These are phyloP conservation scores for Macquaria ambigua DNA, from an alignment of 2,113 vertebrate species.

Conservation along the genomic window DNA sequence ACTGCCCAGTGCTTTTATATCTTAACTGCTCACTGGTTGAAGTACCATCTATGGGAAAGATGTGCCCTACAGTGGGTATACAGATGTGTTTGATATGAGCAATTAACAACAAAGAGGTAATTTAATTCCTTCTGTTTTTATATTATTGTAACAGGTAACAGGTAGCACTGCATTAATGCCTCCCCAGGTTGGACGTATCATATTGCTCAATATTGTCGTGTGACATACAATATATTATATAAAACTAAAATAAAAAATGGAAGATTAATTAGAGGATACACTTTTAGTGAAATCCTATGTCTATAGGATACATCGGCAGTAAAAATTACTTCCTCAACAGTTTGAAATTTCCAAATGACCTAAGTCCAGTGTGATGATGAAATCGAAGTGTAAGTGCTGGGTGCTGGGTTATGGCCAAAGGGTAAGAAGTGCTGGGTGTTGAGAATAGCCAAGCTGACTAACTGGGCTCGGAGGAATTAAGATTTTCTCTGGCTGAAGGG, in stretches of 20 bases:
- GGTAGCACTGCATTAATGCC: neutral
- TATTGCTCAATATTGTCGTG: neutral
- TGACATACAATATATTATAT: neutral
- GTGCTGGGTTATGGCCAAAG: constrained; percentile 27
- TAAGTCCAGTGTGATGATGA: constrained; percentile 74
- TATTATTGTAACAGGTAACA: neutral
- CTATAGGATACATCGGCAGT: constrained; percentile 26
- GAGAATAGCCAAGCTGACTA: constrained; percentile 38
- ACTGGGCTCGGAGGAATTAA: constrained; percentile 30
- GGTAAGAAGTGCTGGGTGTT: constrained; percentile 49
- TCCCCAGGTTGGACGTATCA: neutral
- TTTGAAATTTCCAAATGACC: constrained; percentile 49
- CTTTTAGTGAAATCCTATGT: neutral
- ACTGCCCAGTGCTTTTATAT: constrained; percentile 76
- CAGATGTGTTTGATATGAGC: constrained; percentile 22
- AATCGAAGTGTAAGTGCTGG: constrained; percentile 74
- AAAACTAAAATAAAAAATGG: neutral
- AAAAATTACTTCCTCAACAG: constrained; percentile 56
- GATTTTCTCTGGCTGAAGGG: constrained; percentile 35
- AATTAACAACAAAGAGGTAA: constrained; percentile 1
- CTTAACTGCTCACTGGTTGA: constrained; percentile 71
- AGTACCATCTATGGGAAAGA: constrained; percentile 47
- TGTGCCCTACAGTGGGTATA: constrained; percentile 28
- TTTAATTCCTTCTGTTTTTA: neutral
- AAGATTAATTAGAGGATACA: neutral